These are phyloP conservation scores for Sphaerophoria taeniata DNA, from an alignment of 2,888 invertebrate species.

Conservation along the genomic window DNA sequence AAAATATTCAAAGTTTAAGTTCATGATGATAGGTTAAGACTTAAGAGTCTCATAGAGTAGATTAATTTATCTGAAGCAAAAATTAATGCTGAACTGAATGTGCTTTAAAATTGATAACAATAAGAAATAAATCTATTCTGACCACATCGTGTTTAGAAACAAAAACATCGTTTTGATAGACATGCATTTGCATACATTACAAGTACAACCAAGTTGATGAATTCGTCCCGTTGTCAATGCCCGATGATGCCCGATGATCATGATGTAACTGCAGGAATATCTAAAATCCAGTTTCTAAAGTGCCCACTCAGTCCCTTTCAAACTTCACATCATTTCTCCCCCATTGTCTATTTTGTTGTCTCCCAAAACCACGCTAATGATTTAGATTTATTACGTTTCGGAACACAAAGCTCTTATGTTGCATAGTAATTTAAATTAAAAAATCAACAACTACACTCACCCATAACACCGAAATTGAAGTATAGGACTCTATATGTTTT, in stretches of 20 bases:
- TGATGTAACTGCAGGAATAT: constrained; percentile 9
- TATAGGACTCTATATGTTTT: no score
- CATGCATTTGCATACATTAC: no score
- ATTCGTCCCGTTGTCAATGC: constrained; percentile 71
- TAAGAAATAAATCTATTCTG: background rate
- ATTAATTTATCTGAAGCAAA: no score
- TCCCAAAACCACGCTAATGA: no score
- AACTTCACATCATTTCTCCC: background rate
- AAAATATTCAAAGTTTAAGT: no score
- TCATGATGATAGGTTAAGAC: no score
- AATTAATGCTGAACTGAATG: no score
- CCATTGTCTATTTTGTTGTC: background rate
- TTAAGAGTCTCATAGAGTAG: no score
- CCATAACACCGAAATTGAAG: constrained; percentile 53
- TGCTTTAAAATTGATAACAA: background rate
- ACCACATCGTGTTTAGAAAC: no score
- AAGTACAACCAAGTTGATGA: constrained; percentile 72
- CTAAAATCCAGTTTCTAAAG: constrained; percentile 30
- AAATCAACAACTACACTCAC: constrained; percentile 59
- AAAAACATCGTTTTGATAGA: no score
- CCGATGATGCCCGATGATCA: constrained; percentile 11
- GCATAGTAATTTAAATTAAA: constrained; percentile 38
- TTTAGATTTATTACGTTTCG: no score
- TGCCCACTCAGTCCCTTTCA: background rate
- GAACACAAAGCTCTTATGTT: no score